Base-by-base conservation (phyloP, 2,888 invertebrate species). In the Gandaritis pyraliata region DNA sequence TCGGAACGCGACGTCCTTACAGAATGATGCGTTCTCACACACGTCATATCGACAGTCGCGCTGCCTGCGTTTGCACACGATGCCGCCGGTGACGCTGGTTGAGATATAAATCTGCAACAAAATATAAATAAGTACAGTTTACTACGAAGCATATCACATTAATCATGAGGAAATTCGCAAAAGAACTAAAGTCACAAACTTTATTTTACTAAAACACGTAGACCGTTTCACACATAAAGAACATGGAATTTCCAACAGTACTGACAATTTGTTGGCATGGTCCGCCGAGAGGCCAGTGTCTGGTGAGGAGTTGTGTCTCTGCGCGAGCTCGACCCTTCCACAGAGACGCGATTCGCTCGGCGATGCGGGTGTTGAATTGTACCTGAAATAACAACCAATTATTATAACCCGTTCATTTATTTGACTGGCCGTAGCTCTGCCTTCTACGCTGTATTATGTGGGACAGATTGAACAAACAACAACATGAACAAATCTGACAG, bases 1-100 rank as follows among this genome's bases (percentile, higher is more conserved):
- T 98, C 98, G 11, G 97, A 97, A 78, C 97, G 95, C 75, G 97
- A 98, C 33, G 97, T 97, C 64, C 98, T 94, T 48, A 98, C 97
- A 70, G 96, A 95, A 73, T 94, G 94, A 61, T 93, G 93, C 75
- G 94, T 76, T 5, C 94, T 93, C 94, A 94, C 47, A 70, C 67
- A 63, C 50, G 16, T 16, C 43, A 62, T 11, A 23, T 68, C 72
- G 57, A 58, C 55, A 18, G 45, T 18, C 16, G 48, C 64, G 15
- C 57, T 58, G 69, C 65, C 68, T 39, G 67, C 78, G 49, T 82
- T 82, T 64, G 88, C 82, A 70, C 66, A 66, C 54, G 66, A 77
- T 36, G 88, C 82, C 66, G 86, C 86, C 0, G 93, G 92, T 4
- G 93, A 92, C 72, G 92, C 89, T 13, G 93, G 92, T 76, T 91